These are phyloP conservation scores for Chaetophractus vellerosus DNA, from an alignment of 2,797 vertebrate genomes.

Conservation along the genomic window DNA sequence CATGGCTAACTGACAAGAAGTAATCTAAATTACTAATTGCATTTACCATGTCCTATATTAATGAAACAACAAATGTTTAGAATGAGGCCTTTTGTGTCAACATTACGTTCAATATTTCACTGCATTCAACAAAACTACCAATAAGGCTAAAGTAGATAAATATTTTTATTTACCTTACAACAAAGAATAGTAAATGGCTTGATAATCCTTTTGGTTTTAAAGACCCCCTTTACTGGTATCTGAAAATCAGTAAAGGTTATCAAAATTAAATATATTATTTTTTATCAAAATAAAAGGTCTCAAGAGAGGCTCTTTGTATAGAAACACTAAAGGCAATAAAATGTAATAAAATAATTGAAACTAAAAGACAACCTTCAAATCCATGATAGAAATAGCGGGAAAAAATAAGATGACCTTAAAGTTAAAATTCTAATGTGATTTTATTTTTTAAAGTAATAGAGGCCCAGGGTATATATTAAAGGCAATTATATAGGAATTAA, in stretches of 20 bases:
- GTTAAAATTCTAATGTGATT: conserved; percentile 1
- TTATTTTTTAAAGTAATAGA: background rate
- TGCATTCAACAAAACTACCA: conserved; percentile 11
- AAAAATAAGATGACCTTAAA: background rate
- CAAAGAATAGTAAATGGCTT: background rate
- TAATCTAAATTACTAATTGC: background rate
- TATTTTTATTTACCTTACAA: background rate
- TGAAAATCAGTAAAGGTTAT: background rate
- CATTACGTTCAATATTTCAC: background rate
- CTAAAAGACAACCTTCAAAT: background rate
- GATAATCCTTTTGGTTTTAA: background rate
- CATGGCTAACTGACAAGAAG: background rate
- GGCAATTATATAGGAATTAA: background rate
- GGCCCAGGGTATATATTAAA: background rate
- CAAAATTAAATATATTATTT: background rate
- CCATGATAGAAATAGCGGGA: background rate
- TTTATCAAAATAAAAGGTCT: background rate
- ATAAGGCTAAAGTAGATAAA: background rate
- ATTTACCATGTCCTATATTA: background rate
- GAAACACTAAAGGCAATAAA: conserved; percentile 1
- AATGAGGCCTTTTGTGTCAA: background rate
- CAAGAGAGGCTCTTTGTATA: background rate
- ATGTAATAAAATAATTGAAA: conserved; percentile 22
- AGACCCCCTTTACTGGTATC: background rate
- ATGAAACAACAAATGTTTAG: background rate